Evolutionary conservation across 1,140 invertebrate species (phyloP).

Genomic region (Metopolophium dirhodum): DNA sequence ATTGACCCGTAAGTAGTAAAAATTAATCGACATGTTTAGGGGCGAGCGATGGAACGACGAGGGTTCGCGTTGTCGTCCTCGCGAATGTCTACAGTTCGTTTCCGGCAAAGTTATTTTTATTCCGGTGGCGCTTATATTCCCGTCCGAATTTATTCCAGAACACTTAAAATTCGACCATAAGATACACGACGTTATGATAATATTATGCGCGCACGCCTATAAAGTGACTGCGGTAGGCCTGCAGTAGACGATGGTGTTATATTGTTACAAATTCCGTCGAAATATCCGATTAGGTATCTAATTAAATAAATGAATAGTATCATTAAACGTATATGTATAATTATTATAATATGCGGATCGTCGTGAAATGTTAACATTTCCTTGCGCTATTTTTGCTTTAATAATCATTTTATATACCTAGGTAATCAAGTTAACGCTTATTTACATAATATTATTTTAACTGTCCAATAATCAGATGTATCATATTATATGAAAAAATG

Average conservation of each 20-base stretch:
- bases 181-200: background rate
- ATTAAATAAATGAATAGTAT: background rate
- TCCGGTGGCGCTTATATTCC: background rate
- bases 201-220: background rate
- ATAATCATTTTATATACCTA: background rate
- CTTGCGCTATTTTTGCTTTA: background rate
- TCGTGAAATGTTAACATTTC: background rate
- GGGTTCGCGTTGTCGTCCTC: background rate
- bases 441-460: background rate
- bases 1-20: background rate
- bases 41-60: background rate
- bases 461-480: background rate
- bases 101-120: constrained; percentile 13
- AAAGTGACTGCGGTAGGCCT: background rate
- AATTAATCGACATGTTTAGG: constrained; percentile 21
- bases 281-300: background rate
- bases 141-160: background rate
- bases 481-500: background rate
- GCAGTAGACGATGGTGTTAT: background rate
- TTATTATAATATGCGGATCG: background rate
- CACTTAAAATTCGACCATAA: background rate
- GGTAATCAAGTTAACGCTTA: background rate
- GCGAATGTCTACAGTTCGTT: background rate
- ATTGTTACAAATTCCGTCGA: background rate
- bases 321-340: background rate